Conservation (phyloP, 1,140 invertebrate species). For the Brachionus manjavacas region DNA sequence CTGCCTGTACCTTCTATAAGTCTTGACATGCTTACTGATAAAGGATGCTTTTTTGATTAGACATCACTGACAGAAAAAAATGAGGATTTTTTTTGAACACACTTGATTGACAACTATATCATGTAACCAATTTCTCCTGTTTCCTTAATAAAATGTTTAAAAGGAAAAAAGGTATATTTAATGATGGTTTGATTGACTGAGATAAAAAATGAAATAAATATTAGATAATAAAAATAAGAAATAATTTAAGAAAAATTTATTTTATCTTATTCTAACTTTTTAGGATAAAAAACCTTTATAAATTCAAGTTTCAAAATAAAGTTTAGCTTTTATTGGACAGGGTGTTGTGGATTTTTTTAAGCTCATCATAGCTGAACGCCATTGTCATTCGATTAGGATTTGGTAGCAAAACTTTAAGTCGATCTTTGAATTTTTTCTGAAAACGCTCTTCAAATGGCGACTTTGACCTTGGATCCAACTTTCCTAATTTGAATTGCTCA, state of each 20-base stretch:
- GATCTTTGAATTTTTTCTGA: conserved; percentile 28
- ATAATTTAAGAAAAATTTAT: background rate
- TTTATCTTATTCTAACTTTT: background rate
- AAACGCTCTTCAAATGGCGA: conserved; percentile 37
- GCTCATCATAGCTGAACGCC: background rate
- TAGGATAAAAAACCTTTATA: background rate
- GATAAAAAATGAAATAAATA: too few species aligned
- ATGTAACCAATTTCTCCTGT: too few species aligned
- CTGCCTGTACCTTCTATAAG: too few species aligned
- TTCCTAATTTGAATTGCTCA: background rate
- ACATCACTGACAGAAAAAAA: too few species aligned
- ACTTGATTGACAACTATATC: too few species aligned
- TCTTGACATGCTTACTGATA: too few species aligned
- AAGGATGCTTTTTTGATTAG: too few species aligned
- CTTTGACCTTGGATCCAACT: background rate
- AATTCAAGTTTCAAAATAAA: background rate
- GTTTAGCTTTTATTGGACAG: background rate
- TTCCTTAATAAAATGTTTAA: too few species aligned
- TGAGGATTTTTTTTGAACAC: too few species aligned
- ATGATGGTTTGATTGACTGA: too few species aligned
- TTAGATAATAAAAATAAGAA: background rate
- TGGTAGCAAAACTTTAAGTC: background rate
- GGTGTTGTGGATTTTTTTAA: background rate
- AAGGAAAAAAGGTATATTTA: too few species aligned
- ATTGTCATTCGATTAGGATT: background rate